These are phyloP conservation scores for Pristionchus maxplancki DNA, from an alignment of 2,888 invertebrate species.

Conservation along the genomic window DNA sequence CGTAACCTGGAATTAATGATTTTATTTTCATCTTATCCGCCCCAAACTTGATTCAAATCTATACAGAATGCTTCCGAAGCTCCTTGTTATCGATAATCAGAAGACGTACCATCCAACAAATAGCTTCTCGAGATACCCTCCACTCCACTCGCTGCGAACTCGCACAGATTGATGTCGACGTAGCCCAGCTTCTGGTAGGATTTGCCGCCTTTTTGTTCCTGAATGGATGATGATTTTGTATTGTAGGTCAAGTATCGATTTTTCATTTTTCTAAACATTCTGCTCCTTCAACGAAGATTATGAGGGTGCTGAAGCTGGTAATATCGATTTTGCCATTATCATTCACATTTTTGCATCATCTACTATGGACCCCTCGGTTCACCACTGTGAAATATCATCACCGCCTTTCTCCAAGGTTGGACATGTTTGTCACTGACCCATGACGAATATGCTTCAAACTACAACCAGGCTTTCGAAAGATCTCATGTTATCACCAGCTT, in stretches of 20 bases:
- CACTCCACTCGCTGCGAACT: slow-evolving; percentile 94
- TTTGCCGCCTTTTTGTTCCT: slow-evolving; percentile 87
- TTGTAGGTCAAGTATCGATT: too few species aligned
- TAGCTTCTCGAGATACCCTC: slow-evolving; percentile 86
- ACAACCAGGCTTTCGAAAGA: neutral
- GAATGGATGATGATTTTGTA: slow-evolving; percentile 61
- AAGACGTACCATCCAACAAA: slow-evolving; percentile 87
- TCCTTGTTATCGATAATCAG: neutral
- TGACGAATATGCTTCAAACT: neutral
- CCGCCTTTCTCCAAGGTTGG: neutral
- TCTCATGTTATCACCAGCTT: neutral
- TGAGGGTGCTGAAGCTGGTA: neutral
- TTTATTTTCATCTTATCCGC: neutral
- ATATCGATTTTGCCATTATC: too few species aligned
- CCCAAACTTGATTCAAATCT: neutral
- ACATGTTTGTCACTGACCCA: neutral
- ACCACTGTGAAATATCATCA: neutral
- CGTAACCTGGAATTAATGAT: slow-evolving; percentile 83
- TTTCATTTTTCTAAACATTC: too few species aligned
- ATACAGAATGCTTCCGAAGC: neutral
- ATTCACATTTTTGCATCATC: neutral
- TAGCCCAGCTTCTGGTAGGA: slow-evolving; percentile 96
- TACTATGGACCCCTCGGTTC: neutral
- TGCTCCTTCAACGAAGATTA: slow-evolving; percentile 81
- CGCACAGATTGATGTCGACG: slow-evolving; percentile 96